Conservation (phyloP, 2,888 invertebrate species). For the Molorchus minor region DNA sequence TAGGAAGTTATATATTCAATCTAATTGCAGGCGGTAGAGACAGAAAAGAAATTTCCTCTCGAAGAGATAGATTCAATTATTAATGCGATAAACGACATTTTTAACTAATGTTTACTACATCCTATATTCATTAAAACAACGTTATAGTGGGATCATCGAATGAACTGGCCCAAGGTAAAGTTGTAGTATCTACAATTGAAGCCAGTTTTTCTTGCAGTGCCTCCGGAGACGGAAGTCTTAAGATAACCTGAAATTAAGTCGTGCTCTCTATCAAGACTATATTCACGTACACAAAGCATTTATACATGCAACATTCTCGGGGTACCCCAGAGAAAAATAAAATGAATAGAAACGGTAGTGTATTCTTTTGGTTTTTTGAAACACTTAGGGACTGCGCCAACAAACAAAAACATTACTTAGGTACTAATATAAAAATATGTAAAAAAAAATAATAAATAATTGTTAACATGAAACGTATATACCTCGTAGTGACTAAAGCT, state of each 20-base stretch:
- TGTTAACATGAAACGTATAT: slow-evolving; percentile 42
- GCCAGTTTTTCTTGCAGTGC: slow-evolving; percentile 43
- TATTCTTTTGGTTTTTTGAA: too few relatives aligned
- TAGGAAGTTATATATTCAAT: background rate
- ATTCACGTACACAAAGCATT: background rate
- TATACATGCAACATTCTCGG: too few relatives aligned
- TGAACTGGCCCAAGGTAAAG: slow-evolving; percentile 28
- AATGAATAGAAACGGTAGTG: too few relatives aligned
- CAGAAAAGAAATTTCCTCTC: background rate
- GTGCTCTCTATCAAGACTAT: slow-evolving; percentile 35
- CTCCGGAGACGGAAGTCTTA: slow-evolving; percentile 42
- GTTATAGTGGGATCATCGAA: slow-evolving; percentile 23
- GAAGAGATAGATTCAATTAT: background rate
- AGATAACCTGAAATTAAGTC: slow-evolving; percentile 43
- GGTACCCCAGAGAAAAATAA: too few relatives aligned
- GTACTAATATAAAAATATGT: background rate
- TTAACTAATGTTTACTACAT: slow-evolving; percentile 11
- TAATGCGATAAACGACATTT: background rate
- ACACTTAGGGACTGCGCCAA: too few relatives aligned
- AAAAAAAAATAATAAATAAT: background rate
- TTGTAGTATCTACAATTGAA: slow-evolving; percentile 33
- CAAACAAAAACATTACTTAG: too few relatives aligned
- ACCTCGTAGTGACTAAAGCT: slow-evolving; percentile 96
- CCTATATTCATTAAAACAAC: slow-evolving; percentile 7
- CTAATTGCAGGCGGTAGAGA: too few relatives aligned